Conservation (phyloP, 1,140 invertebrate species). For the Diuraphis noxia region DNA sequence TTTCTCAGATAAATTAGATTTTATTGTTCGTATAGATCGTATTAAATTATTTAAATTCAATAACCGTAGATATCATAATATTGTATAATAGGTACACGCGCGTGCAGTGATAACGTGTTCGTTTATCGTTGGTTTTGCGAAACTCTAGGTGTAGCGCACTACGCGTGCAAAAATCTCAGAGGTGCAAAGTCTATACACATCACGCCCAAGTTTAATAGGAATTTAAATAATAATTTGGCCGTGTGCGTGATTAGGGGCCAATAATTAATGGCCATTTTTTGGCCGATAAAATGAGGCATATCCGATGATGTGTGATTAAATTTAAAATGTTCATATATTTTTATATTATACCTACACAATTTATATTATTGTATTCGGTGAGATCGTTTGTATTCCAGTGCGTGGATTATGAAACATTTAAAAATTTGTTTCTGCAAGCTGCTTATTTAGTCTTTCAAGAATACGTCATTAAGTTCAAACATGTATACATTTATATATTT, state of each 20-base stretch:
- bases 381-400: neutral
- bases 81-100: neutral
- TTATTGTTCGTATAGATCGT: neutral
- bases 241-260: neutral
- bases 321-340: neutral
- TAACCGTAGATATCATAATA: neutral
- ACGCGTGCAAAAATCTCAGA: neutral
- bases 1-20: too few relatives aligned
- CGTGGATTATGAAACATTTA: neutral
- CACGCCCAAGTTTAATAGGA: neutral
- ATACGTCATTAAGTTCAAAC: neutral
- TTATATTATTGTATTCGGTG: neutral
- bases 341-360: neutral
- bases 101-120: neutral
- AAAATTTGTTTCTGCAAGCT: too few relatives aligned
- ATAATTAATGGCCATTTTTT: constrained; percentile 8
- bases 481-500: neutral
- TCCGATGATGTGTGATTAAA: neutral
- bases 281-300: neutral
- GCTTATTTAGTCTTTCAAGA: neutral
- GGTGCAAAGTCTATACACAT: neutral
- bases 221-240: too few relatives aligned
- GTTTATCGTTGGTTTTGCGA: neutral
- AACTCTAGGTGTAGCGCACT: neutral
- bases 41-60: too few relatives aligned